phyloP scores from a whole-genome alignment of 1,140 invertebrate species.

The Helicoverpa armigera region DNA sequence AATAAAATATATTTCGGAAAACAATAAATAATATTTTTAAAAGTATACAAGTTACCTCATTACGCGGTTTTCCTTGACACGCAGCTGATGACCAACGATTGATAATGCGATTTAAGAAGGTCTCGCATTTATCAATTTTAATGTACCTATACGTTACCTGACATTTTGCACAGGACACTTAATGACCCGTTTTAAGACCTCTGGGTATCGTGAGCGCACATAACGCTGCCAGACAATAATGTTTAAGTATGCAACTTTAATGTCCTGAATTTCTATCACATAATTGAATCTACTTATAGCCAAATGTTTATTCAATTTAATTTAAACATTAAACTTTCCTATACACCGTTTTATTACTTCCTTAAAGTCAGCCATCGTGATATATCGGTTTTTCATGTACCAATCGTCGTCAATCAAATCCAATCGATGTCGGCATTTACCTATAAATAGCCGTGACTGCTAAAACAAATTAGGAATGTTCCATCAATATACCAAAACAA shows the following conservation, averaged over 20 bases:
- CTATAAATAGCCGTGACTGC: slow-evolving; percentile 20
- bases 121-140: slow-evolving; percentile 30
- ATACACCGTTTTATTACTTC: too few relatives aligned
- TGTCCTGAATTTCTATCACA: background rate
- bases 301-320: too few relatives aligned
- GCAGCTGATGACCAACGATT: slow-evolving; percentile 30
- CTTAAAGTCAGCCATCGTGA: too few relatives aligned
- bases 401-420: background rate
- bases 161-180: slow-evolving; percentile 12
- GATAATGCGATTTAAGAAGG: slow-evolving; percentile 33
- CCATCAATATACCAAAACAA: slow-evolving; percentile 12
- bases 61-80: slow-evolving; percentile 40
- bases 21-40: background rate
- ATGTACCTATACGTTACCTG: slow-evolving; percentile 17
- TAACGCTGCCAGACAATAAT: slow-evolving; percentile 7
- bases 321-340: too few relatives aligned
- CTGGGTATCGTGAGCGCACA: slow-evolving; percentile 9
- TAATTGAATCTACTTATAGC: background rate
- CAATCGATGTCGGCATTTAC: slow-evolving; percentile 1
- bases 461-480: slow-evolving; percentile 33
- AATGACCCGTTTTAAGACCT: slow-evolving; percentile 22
- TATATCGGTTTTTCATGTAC: too few relatives aligned
- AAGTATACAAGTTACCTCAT: slow-evolving; percentile 20
- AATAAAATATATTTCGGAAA: background rate
- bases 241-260: slow-evolving; percentile 9